These are phyloP conservation scores for Lobophora halterata DNA, from an alignment of 2,888 invertebrate genomes.

Conservation along the genomic window DNA sequence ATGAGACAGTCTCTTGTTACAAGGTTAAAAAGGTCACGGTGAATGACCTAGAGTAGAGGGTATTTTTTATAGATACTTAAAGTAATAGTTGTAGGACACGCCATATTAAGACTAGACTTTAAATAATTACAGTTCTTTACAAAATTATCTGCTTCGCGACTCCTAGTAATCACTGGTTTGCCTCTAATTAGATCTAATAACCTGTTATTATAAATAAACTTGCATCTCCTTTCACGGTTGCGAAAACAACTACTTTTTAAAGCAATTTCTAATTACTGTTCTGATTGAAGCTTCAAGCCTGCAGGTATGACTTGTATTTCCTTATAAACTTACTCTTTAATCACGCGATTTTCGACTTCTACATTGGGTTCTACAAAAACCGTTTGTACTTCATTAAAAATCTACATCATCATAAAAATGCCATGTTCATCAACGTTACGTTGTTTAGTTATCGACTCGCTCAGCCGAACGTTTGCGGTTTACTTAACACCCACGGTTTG, in stretches of 20 bases:
- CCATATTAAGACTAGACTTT: slow-evolving; percentile 34
- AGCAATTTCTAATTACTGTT: background rate
- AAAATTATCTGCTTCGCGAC: slow-evolving; percentile 32
- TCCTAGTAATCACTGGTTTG: slow-evolving; percentile 23
- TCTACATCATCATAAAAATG: slow-evolving; percentile 1
- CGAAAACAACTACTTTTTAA: slow-evolving; percentile 9
- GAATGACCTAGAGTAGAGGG: slow-evolving; percentile 54
- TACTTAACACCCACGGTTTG: slow-evolving; percentile 19
- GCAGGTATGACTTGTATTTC: background rate
- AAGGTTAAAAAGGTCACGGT: slow-evolving; percentile 69
- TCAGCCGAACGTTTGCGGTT: slow-evolving; percentile 7
- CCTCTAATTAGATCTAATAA: slow-evolving; percentile 22
- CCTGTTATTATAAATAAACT: slow-evolving; percentile 15
- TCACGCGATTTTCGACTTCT: too few species aligned
- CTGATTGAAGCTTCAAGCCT: background rate
- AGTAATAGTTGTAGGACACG: slow-evolving; percentile 51
- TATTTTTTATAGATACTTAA: slow-evolving; percentile 49
- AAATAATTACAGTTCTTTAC: slow-evolving; percentile 15
- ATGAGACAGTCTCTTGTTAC: slow-evolving; percentile 55
- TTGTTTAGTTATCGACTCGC: background rate
- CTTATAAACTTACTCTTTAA: too few species aligned
- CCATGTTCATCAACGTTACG: slow-evolving; percentile 5
- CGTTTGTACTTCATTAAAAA: too few species aligned
- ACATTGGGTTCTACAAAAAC: too few species aligned
- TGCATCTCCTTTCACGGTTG: slow-evolving; percentile 19